These are phyloP conservation scores for Rosalia funebris DNA, from an alignment of 2,888 invertebrate genomes.

Conservation along the genomic window DNA sequence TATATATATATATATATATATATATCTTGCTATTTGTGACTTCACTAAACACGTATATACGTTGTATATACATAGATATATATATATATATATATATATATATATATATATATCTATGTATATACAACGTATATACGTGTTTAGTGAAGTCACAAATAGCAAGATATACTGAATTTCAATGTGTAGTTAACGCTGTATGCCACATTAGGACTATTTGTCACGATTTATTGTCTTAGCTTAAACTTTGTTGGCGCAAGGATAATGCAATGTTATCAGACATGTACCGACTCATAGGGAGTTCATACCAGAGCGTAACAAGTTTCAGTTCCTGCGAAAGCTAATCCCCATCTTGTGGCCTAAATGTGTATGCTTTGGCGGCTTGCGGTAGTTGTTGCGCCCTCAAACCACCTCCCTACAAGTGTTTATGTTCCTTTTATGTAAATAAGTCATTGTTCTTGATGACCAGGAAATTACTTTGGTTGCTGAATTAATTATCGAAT, in stretches of 20 bases:
- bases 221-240: constrained; percentile 11
- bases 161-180: too few relatives aligned
- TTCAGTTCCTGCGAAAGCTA: constrained; percentile 14
- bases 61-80: too few relatives aligned
- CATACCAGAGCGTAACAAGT: constrained; percentile 10
- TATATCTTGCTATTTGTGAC: too few relatives aligned
- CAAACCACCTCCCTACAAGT: constrained; percentile 6
- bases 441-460: constrained; percentile 7
- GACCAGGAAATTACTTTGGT: constrained; percentile 6
- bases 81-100: too few relatives aligned
- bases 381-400: neutral
- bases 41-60: too few relatives aligned
- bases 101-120: too few relatives aligned
- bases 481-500: neutral
- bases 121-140: too few relatives aligned
- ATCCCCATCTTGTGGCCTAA: constrained; percentile 14
- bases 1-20: too few relatives aligned
- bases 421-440: constrained; percentile 20
- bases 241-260: constrained; percentile 8
- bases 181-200: constrained; percentile 3
- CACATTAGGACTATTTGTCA: constrained; percentile 8
- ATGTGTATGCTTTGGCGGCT: constrained; percentile 10
- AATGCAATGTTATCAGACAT: constrained; percentile 20
- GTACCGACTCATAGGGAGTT: constrained; percentile 9
- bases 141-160: too few relatives aligned